Percentiles rank a stretch among this genome's conserved stretches.
Evolutionary conservation across 2,113 vertebrate species (phyloP).

Genomic region (Prinia subflava): DNA sequence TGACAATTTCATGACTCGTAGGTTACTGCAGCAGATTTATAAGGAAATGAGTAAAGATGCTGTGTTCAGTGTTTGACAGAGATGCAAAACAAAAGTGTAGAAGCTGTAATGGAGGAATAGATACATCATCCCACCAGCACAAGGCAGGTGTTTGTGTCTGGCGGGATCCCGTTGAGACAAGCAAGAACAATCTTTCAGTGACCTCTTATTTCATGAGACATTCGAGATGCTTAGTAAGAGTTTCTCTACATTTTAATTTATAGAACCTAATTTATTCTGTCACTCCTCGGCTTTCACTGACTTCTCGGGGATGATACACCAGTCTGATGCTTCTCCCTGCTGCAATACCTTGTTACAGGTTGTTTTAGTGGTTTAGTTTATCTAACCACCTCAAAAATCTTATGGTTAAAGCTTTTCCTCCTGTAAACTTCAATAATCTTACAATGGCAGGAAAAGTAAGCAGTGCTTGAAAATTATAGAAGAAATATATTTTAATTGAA

Average conservation of each 20-base stretch:
- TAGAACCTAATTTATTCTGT: constrained; percentile 1
- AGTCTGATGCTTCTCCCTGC: not conserved
- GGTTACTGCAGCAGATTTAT: constrained; percentile 7
- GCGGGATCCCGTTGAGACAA: not conserved
- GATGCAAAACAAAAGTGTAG: not conserved
- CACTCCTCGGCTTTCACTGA: not conserved
- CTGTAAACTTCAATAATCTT: not conserved
- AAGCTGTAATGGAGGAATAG: not conserved
- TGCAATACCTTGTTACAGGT: not conserved
- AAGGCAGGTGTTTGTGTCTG: not conserved
- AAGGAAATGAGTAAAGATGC: constrained; percentile 19
- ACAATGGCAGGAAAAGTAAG: not conserved
- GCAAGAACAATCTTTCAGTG: not conserved
- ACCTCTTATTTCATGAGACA: constrained; percentile 25
- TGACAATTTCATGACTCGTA: constrained; percentile 30
- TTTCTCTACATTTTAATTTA: constrained; percentile 10
- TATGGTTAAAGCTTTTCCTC: not conserved
- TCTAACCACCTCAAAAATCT: not conserved
- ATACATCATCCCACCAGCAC: not conserved
- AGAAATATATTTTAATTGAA: not conserved
- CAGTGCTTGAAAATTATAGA: not conserved
- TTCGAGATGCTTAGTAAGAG: constrained; percentile 4
- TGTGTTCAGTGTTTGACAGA: constrained; percentile 21
- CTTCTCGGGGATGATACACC: not conserved
- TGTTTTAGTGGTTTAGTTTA: not conserved